phyloP scores from a whole-genome alignment of 1,140 invertebrate genomes.

The Pseudomyrmex flavicornis region DNA sequence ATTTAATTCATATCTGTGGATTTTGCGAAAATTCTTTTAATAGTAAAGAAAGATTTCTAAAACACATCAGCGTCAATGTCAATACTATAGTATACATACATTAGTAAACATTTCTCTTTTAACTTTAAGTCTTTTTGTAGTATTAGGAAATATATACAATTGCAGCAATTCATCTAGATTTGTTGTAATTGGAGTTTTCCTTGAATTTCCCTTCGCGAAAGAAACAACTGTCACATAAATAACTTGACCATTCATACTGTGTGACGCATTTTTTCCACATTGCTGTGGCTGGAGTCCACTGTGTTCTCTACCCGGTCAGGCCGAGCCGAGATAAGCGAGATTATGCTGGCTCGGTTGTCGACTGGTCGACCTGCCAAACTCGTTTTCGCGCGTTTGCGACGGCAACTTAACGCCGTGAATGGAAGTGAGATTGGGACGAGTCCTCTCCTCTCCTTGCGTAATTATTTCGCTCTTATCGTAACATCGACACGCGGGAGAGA shows the following conservation, averaged over 20 bases:
- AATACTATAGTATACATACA: too few relatives aligned
- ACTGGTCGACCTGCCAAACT: constrained; percentile 78
- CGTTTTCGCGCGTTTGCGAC: constrained; percentile 73
- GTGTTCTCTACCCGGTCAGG: constrained; percentile 65
- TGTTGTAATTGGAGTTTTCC: not conserved
- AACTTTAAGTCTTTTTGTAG: too few relatives aligned
- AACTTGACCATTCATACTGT: constrained; percentile 48
- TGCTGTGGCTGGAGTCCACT: not conserved
- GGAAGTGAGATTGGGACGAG: constrained; percentile 66
- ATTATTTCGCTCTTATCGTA: constrained; percentile 52
- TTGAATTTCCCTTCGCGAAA: not conserved
- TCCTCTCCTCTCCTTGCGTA: constrained; percentile 52
- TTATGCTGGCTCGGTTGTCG: constrained; percentile 38
- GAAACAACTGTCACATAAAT: not conserved
- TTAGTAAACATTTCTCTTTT: too few relatives aligned
- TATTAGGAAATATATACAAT: too few relatives aligned
- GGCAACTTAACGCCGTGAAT: constrained; percentile 66
- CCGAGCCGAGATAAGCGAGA: constrained; percentile 56
- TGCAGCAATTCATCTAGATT: too few relatives aligned
- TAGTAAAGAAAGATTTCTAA: too few relatives aligned
- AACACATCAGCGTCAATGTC: too few relatives aligned
- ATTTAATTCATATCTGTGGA: too few relatives aligned
- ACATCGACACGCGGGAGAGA: not conserved
- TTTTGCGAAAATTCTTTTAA: too few relatives aligned
- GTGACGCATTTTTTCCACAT: constrained; percentile 53